These are phyloP conservation scores for Phoenicopterus ruber DNA, from an alignment of 2,113 vertebrate species.

Conservation along the genomic window DNA sequence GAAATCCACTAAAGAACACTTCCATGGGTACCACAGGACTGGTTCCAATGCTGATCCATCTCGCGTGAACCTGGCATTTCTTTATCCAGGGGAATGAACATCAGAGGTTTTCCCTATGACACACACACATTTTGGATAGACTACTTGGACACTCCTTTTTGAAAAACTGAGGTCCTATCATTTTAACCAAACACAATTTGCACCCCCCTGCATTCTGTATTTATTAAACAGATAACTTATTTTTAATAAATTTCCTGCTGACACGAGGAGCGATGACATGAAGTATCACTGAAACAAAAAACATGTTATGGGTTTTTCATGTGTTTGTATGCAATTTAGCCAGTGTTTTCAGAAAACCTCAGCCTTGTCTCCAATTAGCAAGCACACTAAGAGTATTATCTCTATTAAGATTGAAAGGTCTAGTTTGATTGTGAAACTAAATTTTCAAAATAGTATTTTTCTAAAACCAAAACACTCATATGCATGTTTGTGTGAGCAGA, in stretches of 20 bases:
- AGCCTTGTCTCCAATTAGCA: background rate
- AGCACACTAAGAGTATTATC: background rate
- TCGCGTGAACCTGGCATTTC: background rate
- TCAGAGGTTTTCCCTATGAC: background rate
- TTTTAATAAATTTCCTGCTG: background rate
- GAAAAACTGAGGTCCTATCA: background rate
- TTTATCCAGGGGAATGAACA: background rate
- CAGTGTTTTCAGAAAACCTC: background rate
- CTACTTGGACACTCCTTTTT: background rate
- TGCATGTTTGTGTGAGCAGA: background rate
- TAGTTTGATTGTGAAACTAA: background rate
- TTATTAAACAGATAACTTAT: background rate
- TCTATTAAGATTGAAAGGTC: background rate
- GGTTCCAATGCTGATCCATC: background rate
- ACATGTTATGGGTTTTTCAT: background rate
- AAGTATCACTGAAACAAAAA: background rate
- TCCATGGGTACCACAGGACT: background rate
- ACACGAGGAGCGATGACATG: background rate
- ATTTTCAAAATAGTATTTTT: background rate
- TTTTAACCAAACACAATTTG: background rate
- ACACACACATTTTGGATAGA: background rate
- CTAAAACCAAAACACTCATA: background rate
- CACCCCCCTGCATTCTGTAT: background rate
- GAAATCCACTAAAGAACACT: background rate
- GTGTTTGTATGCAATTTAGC: background rate